phyloP scores from a whole-genome alignment of 2,113 vertebrate species.

The Hemiscyllium ocellatum region DNA sequence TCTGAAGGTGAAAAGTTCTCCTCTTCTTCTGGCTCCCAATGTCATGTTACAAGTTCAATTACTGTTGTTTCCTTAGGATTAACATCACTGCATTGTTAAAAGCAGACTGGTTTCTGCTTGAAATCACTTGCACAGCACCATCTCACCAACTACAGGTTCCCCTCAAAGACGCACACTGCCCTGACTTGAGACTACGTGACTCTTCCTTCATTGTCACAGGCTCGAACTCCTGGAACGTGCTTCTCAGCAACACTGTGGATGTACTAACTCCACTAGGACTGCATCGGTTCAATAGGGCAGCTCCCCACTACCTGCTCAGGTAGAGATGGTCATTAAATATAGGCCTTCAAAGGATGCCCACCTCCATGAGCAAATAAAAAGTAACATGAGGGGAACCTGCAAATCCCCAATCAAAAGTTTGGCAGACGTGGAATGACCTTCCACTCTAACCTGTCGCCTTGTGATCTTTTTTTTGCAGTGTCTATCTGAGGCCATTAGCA shows the following conservation, averaged over 20 bases:
- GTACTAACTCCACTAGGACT: no score
- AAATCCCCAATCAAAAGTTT: neutral
- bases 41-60: neutral
- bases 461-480: neutral
- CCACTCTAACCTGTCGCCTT: neutral
- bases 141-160: no score
- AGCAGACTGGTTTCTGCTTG: neutral
- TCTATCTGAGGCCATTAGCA: neutral
- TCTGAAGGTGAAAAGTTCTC: neutral
- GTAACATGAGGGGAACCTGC: neutral
- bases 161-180: no score
- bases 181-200: no score
- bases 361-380: no score
- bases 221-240: no score
- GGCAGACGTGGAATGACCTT: neutral
- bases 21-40: neutral
- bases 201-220: no score
- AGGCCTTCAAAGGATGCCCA: no score
- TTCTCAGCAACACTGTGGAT: no score
- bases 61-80: neutral
- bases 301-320: no score
- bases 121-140: neutral
- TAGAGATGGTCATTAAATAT: no score
- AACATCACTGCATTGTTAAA: neutral
- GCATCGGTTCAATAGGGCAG: no score